Evolutionary conservation across 2,797 vertebrate species (phyloP).

Genomic region (Melanotaenia parkinsoni): DNA sequence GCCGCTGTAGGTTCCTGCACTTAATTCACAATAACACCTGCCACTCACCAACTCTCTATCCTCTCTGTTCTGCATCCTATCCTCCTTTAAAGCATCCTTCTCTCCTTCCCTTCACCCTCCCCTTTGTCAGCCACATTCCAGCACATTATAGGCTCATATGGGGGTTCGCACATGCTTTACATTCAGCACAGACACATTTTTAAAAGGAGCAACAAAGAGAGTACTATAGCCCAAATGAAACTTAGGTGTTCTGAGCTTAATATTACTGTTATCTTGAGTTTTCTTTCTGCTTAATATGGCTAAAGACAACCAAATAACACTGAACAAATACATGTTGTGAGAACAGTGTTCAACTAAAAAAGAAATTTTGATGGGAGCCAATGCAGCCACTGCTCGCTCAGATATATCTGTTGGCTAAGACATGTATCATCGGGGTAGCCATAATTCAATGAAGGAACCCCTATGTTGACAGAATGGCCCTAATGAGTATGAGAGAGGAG

Average conservation of each 20-base stretch:
- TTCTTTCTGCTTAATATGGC: not conserved
- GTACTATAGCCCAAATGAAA: conserved; percentile 1
- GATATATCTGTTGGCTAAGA: no score
- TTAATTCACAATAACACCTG: conserved; percentile 64
- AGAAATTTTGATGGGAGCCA: no score
- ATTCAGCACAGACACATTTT: conserved; percentile 26
- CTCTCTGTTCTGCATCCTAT: conserved; percentile 32
- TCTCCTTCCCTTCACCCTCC: conserved; percentile 17
- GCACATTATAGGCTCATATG: conserved; percentile 29
- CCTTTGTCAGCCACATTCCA: conserved; percentile 60
- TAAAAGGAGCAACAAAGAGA: conserved; percentile 3
- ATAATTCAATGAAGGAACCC: no score
- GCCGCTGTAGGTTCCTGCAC: conserved; percentile 58
- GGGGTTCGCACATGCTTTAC: conserved; percentile 15
- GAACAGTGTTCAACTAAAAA: not conserved
- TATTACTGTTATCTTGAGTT: not conserved
- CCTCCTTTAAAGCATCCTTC: conserved; percentile 31
- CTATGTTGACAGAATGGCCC: no score
- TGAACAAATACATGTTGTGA: not conserved
- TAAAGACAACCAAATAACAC: not conserved
- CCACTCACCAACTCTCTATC: conserved; percentile 57
- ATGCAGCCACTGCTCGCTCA: no score
- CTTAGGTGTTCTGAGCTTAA: not conserved
- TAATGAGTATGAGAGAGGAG: no score
- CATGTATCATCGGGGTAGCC: no score